Percentiles rank a stretch among this genome's conserved stretches.
phyloP scores from a whole-genome alignment of 2,888 invertebrate species.

The Xanthia icteritia region DNA sequence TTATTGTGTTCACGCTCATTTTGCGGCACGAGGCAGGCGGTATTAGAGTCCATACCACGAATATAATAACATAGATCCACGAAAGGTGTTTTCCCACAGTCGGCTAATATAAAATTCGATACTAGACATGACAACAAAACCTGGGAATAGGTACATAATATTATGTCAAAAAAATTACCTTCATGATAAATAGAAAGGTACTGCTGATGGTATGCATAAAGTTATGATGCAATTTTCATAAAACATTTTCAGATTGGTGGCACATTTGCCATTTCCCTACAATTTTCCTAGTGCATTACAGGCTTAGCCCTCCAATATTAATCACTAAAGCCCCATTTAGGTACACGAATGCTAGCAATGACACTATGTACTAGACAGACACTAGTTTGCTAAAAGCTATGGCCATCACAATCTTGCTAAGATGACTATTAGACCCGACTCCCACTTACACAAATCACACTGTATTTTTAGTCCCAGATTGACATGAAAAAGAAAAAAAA shows the following conservation, averaged over 20 bases:
- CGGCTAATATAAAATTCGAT: not conserved
- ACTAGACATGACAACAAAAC: too few relatives aligned
- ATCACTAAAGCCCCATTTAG: constrained; percentile 18
- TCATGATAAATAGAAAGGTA: not conserved
- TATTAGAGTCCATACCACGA: not conserved
- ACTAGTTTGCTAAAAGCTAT: constrained; percentile 49
- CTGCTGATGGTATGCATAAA: not conserved
- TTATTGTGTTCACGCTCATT: not conserved
- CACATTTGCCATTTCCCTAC: not conserved
- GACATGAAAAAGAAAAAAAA: constrained; percentile 18
- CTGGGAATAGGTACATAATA: too few relatives aligned
- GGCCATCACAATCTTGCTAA: constrained; percentile 37
- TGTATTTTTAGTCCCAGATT: constrained; percentile 42
- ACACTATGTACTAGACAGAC: constrained; percentile 8
- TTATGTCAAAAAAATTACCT: not conserved
- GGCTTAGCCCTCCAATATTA: not conserved
- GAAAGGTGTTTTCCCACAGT: not conserved
- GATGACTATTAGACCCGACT: constrained; percentile 22
- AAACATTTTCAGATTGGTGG: not conserved
- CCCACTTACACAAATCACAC: constrained; percentile 27
- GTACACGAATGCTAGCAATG: not conserved
- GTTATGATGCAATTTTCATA: too few relatives aligned
- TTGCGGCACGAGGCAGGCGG: not conserved
- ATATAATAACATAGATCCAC: not conserved
- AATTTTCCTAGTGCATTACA: not conserved